Evolutionary conservation across 2,113 vertebrate species (phyloP), one percentile per base, ranked within the genome.

Genomic region (Ranitomeya imitator): DNA sequence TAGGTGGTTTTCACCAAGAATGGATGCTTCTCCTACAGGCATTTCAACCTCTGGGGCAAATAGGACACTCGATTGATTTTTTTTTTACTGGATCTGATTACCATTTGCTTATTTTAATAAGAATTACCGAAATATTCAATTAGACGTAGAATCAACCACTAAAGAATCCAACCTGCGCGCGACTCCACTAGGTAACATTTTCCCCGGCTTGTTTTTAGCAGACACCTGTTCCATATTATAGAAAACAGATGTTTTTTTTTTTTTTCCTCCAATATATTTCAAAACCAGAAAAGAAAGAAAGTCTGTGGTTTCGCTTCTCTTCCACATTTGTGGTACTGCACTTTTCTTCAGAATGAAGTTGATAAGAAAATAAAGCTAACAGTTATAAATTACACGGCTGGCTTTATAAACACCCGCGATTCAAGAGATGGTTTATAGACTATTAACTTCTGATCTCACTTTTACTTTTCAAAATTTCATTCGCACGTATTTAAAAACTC

Each of bases 401-500:
- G 73, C 61, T 79, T 21, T 88, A 31, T 79, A 88, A 84, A 77
- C 73, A 69, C 23, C 15, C 13, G 21, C 69, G 18, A 77, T 54
- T 59, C 74, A 21, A 45, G 45, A n/a, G 73, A 88, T 88, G 87
- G 31, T 85, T 88, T 88, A 88, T 88, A 79, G 82, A 84, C 81
- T 88, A 88, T 85, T 84, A 88, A 88, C 74, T 83, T 79, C 86
- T 88, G 86, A 88, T 83, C 79, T 88, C 69, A 82, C 79, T 88
- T 77, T 74, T 77, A 51, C 71, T 77, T 88, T 78, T 88, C 82
- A 78, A 88, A 85, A 85, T 88, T 79, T 88, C 45, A 19, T 78
- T 83, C 74, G 31, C 80, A 83, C 80, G 59, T 83, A 84, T 83
- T 88, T 83, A 88, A 88, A 83, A 88, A 88, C 69, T 77, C 57